Base-by-base conservation (phyloP, 2,113 vertebrate species). In the Aphelocoma coerulescens region DNA sequence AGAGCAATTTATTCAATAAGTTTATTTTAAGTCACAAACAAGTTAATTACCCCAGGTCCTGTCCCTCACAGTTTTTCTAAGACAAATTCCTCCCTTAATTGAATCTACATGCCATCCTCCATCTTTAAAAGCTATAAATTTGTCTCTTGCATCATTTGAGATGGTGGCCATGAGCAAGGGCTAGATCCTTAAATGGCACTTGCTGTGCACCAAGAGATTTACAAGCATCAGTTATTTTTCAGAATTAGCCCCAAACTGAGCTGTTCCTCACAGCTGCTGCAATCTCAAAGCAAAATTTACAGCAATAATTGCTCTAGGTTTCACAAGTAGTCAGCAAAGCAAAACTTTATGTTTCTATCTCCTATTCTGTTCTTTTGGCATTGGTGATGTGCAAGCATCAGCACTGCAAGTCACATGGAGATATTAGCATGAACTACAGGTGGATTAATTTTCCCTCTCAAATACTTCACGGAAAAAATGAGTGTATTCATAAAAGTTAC, bases 1-100 rank as follows among this genome's bases (percentile, higher is more conserved):
- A 65, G 74, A 92, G 35, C 23, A 61, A 74, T 90, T 90, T 69
- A 68, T 79, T 95, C 74, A 91, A 63, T 93, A 91, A 77, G 46
- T 73, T 95, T 24, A 75, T 92, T 95, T 78, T 72, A 43, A 91
- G 93, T 95, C 75, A 89, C 39, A 95, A 83, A 81, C 35, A 93
- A 90, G 58, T 83, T 90, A 88, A 92, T 96, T 91, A 95, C 11
- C 2, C 23, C 16, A 79, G 14, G 13, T 91, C 26, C 15, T 68
- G 19, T 84, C 93, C 72, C 23, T 48, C 41, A 72, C 66, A 84
- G 35, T 63, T 89, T 87, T 87, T 75, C 54, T 57, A 71, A 76
- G 27, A 22, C 3, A 73, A 54, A 43, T 66, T 48, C 23, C 19
- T 87, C 33, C 5, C 4, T 63, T 86, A 65, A 93, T 18, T 86